Base-by-base conservation (phyloP, 2,113 vertebrate species). In the Bubalus kerabau region DNA sequence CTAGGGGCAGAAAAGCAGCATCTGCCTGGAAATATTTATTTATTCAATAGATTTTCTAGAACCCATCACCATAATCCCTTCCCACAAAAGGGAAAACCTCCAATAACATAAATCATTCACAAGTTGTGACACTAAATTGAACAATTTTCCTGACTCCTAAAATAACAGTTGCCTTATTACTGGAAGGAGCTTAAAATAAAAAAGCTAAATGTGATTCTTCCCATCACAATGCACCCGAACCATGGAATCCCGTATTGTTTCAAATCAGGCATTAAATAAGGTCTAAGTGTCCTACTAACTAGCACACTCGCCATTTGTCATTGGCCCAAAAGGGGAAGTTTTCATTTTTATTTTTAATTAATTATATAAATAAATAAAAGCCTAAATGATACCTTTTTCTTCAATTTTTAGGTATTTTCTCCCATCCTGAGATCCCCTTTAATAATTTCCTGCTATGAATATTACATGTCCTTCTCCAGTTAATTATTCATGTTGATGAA, bases 401-500 rank as follows among this genome's bases (percentile, higher is more conserved):
- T 97, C 92, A 87, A 59, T 87, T 98, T 98, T 96, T 97, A 98
- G 81, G 13, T 84, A 67, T 97, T 97, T 98, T 97, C 81, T 92
- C 71, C 50, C 16, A 30, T 64, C 74, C 96, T 87, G 46, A 94
- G 96, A 97, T 97, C 98, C 98, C 97, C 91, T 98, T 98, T 98
- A 98, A 99, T 98, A 97, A 98, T 98, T 98, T 98, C 97, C 80
- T 94, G 60, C 87, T 91, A 98, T 98, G 97, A 99, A 98, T 99
- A 98, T 98, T 98, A 90, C 98, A 98, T 98, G 84, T 59, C 89
- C 93, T 98, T 98, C 97, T 98, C 85, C 85, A 90, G 83, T 99
- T 98, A 99, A 99, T 99, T 98, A 99, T 99, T 98, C 97, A 98
- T 98, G 94, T 86, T 97, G 97, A 95, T 98, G 97, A 98, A 98